phyloP scores from a whole-genome alignment of 2,888 invertebrate genomes.

The Iphiclides podalirius region DNA sequence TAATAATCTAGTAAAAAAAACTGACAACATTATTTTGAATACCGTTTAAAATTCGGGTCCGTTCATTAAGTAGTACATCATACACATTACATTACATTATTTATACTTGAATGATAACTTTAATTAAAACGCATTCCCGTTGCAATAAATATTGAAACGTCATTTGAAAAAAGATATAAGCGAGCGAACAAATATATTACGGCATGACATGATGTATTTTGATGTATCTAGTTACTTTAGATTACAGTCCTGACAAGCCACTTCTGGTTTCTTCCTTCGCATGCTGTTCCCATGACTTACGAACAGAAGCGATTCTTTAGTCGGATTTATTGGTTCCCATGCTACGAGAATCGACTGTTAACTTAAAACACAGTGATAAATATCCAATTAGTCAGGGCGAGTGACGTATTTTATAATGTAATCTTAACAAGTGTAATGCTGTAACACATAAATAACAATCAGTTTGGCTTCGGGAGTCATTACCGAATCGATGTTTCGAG shows the following conservation, averaged over 20 bases:
- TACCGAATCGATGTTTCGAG: background rate
- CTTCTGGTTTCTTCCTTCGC: background rate
- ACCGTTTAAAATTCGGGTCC: too few species aligned
- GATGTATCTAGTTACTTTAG: constrained; percentile 1
- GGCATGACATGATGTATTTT: constrained; percentile 1
- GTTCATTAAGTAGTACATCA: too few species aligned
- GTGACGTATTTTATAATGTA: constrained; percentile 16
- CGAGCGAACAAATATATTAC: too few species aligned
- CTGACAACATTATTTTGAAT: too few species aligned
- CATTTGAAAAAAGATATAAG: background rate
- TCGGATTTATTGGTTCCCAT: constrained; percentile 24
- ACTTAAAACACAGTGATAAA: constrained; percentile 22
- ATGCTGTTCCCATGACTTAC: constrained; percentile 9
- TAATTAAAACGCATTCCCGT: background rate
- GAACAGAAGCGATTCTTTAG: constrained; percentile 21
- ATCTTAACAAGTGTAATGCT: constrained; percentile 12
- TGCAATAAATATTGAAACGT: background rate
- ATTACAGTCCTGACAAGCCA: background rate
- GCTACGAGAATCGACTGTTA: constrained; percentile 27
- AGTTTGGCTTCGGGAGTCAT: constrained; percentile 13
- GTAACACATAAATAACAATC: constrained; percentile 18
- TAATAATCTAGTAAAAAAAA: too few species aligned
- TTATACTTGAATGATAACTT: background rate
- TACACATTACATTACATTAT: too few species aligned
- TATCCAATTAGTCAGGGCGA: constrained; percentile 16